Evolutionary conservation across 2,113 vertebrate species (phyloP).

Genomic region (Pungitius pungitius): DNA sequence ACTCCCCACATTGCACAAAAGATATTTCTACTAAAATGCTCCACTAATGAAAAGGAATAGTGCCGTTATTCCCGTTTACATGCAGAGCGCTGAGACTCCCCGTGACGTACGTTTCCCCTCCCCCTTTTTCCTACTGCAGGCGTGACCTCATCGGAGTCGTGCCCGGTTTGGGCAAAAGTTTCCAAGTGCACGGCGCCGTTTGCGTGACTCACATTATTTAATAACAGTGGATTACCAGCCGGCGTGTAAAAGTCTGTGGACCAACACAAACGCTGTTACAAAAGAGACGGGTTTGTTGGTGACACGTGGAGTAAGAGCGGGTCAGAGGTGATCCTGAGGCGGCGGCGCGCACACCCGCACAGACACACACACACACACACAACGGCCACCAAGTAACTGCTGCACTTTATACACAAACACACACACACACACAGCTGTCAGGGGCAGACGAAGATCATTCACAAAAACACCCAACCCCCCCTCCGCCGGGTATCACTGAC

Average conservation of each 20-base stretch:
- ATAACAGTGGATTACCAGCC: neutral
- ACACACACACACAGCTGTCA: slow-evolving; percentile 75
- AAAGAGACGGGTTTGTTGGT: slow-evolving; percentile 51
- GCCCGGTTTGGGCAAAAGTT: too few relatives aligned
- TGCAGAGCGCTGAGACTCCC: neutral
- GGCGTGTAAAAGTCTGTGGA: neutral
- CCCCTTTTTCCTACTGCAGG: neutral
- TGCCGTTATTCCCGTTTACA: neutral
- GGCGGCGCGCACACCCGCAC: slow-evolving; percentile 5
- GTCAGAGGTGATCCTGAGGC: slow-evolving; percentile 71
- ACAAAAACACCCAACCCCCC: slow-evolving; percentile 69
- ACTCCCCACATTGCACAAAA: neutral
- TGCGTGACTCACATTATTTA: neutral
- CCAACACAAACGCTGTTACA: slow-evolving; percentile 1
- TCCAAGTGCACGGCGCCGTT: neutral
- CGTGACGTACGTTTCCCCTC: neutral
- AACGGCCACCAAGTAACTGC: slow-evolving; percentile 53
- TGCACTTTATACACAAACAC: slow-evolving; percentile 70
- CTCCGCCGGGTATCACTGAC: slow-evolving; percentile 77
- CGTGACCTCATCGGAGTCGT: too few relatives aligned
- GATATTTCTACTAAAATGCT: neutral
- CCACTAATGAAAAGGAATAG: neutral
- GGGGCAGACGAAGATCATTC: slow-evolving; percentile 80
- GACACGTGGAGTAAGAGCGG: slow-evolving; percentile 74
- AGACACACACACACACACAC: slow-evolving; percentile 22